Base-by-base conservation (phyloP, 1,140 invertebrate species). In the Nasonia giraulti region DNA sequence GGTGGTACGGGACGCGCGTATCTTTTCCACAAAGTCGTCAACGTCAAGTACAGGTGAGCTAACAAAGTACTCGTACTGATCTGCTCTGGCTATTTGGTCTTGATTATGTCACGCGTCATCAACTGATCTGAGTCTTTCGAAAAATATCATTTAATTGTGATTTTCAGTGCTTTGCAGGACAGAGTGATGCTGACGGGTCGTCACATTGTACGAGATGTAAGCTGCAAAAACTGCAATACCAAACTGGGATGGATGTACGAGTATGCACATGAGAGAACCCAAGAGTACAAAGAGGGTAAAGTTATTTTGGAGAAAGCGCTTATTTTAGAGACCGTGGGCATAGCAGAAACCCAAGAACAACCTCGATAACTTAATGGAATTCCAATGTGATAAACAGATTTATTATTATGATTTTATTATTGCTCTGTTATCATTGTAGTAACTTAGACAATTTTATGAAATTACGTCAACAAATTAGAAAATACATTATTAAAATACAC, bases 1-100 rank as follows among this genome's bases (percentile, higher is more conserved):
- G 98, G 98, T 88, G 98, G 98, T 2, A 99, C 99, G 83, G 99
- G 99, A 75, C 94, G 98, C 87, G 99, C 99, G 12, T 99, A 99
- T 92, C 94, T 99, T 5, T 99, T 99, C 89, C 98, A 97, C 86
- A 96, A 96, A 92, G 98, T 98, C 6, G 97, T 98, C 55, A 98
- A 99, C 93, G 94, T 98, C 23, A 97, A 96, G 66, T 98, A 97
- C 91, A 96, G 95, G 95, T 95, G 12, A 80, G 40, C 27, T 27
- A 23, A 44, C 40, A 44, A 44, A 44, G 14, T 12, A 23, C 27
- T 74, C 20, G 0, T 68, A 17, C 17, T 68, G 6, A 69, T 66
- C 62, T 66, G 62, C 8, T 17, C 55, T 66, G n/a, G 6, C 62
- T 66, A 23, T 23, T 66, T 0, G 3, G 14, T 66, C 62, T 66